Evolutionary conservation across 2,888 invertebrate species (phyloP).

Genomic region (Labia minor): DNA sequence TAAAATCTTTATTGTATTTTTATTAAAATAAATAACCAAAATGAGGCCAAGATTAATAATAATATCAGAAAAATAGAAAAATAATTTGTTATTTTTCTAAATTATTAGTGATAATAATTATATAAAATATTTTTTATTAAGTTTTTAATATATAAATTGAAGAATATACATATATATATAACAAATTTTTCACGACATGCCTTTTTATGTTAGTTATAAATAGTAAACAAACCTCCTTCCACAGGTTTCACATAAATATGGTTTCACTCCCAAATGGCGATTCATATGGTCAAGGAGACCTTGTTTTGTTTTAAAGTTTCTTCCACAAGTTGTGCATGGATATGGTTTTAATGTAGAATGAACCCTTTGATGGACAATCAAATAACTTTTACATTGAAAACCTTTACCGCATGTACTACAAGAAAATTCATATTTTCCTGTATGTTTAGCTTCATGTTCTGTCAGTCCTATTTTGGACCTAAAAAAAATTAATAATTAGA

Average conservation of each 20-base stretch:
- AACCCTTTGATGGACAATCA: constrained; percentile 47
- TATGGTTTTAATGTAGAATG: constrained; percentile 47
- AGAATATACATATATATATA: too few species aligned
- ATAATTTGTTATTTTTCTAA: too few species aligned
- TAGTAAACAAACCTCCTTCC: constrained; percentile 37
- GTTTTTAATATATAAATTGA: too few species aligned
- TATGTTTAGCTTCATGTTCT: constrained; percentile 49
- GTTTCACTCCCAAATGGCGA: constrained; percentile 47
- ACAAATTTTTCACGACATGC: too few species aligned
- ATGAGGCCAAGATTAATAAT: too few species aligned
- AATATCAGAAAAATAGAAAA: too few species aligned
- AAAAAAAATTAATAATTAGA: background rate
- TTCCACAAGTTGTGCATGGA: constrained; percentile 44
- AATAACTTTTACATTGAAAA: constrained; percentile 48
- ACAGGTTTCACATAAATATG: constrained; percentile 46
- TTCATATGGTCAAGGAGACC: constrained; percentile 47
- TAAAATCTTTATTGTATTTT: too few species aligned
- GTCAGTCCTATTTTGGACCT: constrained; percentile 48
- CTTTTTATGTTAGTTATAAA: too few species aligned
- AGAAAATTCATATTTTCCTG: constrained; percentile 46
- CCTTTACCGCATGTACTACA: constrained; percentile 49
- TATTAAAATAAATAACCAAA: too few species aligned
- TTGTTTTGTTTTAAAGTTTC: constrained; percentile 48
- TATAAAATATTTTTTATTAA: too few species aligned
- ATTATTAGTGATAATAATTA: too few species aligned